Evolutionary conservation across 2,888 invertebrate genomes (phyloP).

Genomic region (Tetheella fluctuosa): DNA sequence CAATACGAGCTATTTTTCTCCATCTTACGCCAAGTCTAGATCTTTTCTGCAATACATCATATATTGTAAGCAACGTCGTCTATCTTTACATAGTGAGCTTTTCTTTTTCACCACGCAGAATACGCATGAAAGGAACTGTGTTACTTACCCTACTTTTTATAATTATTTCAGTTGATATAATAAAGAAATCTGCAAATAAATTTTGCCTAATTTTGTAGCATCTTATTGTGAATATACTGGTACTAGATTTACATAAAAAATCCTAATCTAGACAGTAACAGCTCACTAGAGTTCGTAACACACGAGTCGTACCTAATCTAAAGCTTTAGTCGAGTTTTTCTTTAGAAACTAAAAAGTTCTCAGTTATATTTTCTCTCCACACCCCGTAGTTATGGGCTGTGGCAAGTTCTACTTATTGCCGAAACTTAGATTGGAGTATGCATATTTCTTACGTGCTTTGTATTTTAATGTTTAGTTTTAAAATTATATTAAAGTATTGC

Average conservation of each 20-base stretch:
- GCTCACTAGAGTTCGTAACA: neutral
- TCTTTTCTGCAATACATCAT: too few species aligned
- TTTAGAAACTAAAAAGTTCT: conserved; percentile 2
- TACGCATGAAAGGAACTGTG: too few species aligned
- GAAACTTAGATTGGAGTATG: conserved; percentile 38
- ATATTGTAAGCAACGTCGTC: too few species aligned
- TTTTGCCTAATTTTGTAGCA: too few species aligned
- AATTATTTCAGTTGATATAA: too few species aligned
- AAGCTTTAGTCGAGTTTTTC: neutral
- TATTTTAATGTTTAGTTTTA: neutral
- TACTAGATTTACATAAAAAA: neutral
- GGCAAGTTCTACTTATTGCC: conserved; percentile 28
- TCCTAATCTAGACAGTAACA: neutral
- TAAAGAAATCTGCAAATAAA: too few species aligned
- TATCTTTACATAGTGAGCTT: too few species aligned
- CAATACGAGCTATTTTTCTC: too few species aligned
- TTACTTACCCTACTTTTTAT: too few species aligned
- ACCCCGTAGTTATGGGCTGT: conserved; percentile 10
- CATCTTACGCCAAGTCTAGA: too few species aligned
- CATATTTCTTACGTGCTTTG: conserved; percentile 26
- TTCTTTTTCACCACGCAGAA: too few species aligned
- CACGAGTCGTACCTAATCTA: neutral
- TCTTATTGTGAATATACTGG: too few species aligned
- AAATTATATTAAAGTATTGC: neutral
- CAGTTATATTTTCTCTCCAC: conserved; percentile 2